Evolutionary conservation across 2,113 vertebrate species (phyloP), one percentile per base, ranked within the genome.

Genomic region (Rutilus rutilus): DNA sequence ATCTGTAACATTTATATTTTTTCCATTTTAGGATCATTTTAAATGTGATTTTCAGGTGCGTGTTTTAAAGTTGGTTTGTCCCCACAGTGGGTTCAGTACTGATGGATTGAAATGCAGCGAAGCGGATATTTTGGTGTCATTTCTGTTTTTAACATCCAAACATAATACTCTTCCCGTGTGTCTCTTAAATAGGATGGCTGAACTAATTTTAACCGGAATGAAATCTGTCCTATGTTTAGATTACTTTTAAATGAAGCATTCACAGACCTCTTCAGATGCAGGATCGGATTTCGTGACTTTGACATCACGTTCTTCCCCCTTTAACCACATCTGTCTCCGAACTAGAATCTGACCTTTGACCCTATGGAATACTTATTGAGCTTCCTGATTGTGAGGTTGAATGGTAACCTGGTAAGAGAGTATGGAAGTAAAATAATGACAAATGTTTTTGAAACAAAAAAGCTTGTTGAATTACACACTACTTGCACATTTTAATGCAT

Each of bases 301-400:
- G 60, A 42, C 27, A 45, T 59, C 62, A 80, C 83, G 39, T 25
- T 59, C 77, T 19, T 12, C 42, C 25, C n/a, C 54, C 23, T 64
- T 59, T 42, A 7, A 42, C 36, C 81, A 86, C 87, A 86, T 86
- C 81, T 80, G 15, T 74, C 67, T 60, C 39, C 42, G 14, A 78
- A 78, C 65, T 59, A 83, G 23, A 30, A 80, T 36, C 27, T 88
- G 81, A 88, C 67, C 17, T 78, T 60, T 85, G 78, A 42, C 84
- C 81, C 86, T 21, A 71, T 21, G 5, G 42, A 15, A 65, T 85
- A 30, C 76, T 47, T 74, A 15, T 67, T 85, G 62, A 71, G 73
- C 80, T 27, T 64, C 19, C 45, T 52, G 12, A 78, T 76, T 45
- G 42, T 78, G 33, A 67, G 30, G 65, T n/a, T 33, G 23, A 30